These are phyloP conservation scores for Hylaeus volcanicus DNA, from an alignment of 1,140 invertebrate species.

Conservation along the genomic window DNA sequence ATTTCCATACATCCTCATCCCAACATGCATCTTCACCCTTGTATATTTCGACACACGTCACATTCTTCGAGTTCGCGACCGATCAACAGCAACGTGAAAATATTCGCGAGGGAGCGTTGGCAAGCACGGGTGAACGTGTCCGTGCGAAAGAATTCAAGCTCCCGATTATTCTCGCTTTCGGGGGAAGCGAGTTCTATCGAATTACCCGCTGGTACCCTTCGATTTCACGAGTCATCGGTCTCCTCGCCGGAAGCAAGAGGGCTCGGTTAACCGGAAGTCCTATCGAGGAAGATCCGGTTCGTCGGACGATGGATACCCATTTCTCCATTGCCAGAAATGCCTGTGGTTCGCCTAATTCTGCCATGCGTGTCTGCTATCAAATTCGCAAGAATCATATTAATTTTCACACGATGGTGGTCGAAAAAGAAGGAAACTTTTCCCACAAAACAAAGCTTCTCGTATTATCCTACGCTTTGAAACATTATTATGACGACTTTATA, in stretches of 20 bases:
- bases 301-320: conserved; percentile 14
- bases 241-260: conserved; percentile 53
- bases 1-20: no score
- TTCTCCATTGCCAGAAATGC: conserved; percentile 37
- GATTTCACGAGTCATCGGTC: conserved; percentile 57
- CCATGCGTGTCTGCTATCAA: neutral
- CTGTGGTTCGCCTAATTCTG: conserved; percentile 42
- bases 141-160: neutral
- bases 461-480: no score
- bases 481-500: no score
- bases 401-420: neutral
- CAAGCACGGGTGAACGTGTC: neutral
- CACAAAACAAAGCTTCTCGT: neutral
- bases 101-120: neutral
- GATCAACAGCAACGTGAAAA: neutral
- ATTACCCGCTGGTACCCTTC: conserved; percentile 50
- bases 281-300: conserved; percentile 41
- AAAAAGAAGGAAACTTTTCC: neutral
- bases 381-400: conserved; percentile 18
- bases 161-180: conserved; percentile 31
- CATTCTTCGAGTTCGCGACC: no score
- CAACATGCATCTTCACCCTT: neutral
- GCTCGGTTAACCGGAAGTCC: conserved; percentile 56
- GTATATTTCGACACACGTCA: neutral
- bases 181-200: conserved; percentile 42